Conservation (phyloP, 1,140 invertebrate genomes). For the Zaprionus camerounensis region DNA sequence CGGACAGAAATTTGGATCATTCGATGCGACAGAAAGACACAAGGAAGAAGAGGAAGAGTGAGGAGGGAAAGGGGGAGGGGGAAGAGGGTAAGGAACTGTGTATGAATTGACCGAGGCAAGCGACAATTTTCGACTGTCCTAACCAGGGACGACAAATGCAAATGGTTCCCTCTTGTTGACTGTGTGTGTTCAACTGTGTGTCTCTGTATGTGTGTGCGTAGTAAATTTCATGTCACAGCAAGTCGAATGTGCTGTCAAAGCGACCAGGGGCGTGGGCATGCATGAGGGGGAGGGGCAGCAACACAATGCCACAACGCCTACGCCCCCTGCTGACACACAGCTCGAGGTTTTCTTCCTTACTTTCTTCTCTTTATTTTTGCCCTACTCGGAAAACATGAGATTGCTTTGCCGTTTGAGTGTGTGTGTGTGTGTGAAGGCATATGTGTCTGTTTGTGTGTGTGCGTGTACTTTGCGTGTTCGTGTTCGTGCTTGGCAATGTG, state of each 20-base stretch:
- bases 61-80: not conserved
- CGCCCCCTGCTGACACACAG: constrained; percentile 18
- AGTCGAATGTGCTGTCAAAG: constrained; percentile 75
- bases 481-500: constrained; percentile 22
- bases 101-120: constrained; percentile 18
- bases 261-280: constrained; percentile 37
- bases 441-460: constrained; percentile 10
- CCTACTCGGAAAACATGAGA: constrained; percentile 24
- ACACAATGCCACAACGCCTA: constrained; percentile 51
- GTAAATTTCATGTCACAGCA: constrained; percentile 76
- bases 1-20: constrained; percentile 30
- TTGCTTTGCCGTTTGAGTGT: constrained; percentile 13
- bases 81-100: no score
- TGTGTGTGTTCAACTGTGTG: constrained; percentile 5
- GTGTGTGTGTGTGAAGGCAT: not conserved
- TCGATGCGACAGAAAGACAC: constrained; percentile 10
- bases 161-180: constrained; percentile 31
- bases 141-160: constrained; percentile 52
- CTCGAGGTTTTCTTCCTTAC: constrained; percentile 26
- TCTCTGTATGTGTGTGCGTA: constrained; percentile 33
- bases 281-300: not conserved
- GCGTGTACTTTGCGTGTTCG: not conserved
- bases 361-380: constrained; percentile 27
- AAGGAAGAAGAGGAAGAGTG: not conserved
- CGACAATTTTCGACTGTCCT: constrained; percentile 68